Conservation (phyloP, 2,113 vertebrate genomes). For the Misgurnus anguillicaudatus region DNA sequence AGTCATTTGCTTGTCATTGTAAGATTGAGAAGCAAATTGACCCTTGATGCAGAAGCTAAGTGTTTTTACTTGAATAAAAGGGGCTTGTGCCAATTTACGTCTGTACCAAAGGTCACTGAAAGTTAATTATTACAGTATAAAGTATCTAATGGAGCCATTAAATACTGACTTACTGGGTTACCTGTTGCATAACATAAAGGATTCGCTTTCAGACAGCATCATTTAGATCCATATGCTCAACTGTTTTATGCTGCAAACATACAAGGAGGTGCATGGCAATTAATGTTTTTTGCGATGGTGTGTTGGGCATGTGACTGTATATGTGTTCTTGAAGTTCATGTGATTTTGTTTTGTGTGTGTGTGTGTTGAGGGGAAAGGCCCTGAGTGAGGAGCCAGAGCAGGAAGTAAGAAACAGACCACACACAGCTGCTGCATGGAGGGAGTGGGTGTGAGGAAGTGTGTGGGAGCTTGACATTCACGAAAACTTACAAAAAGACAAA, state of each 20-base stretch:
- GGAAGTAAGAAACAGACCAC: constrained; percentile 59
- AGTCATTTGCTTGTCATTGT: background rate
- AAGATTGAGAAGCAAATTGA: background rate
- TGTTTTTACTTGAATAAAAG: constrained; percentile 8
- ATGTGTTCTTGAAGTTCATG: constrained; percentile 42
- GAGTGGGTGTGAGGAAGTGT: constrained; percentile 62
- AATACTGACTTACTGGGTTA: constrained; percentile 18
- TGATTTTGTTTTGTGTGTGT: constrained; percentile 45
- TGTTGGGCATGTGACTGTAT: constrained; percentile 27
- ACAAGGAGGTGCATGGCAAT: background rate
- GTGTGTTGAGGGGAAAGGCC: constrained; percentile 51
- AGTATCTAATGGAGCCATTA: constrained; percentile 1
- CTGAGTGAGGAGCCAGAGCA: constrained; percentile 55
- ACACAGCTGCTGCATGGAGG: constrained; percentile 60
- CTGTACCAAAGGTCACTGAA: constrained; percentile 44
- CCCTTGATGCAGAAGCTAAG: background rate
- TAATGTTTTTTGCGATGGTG: background rate
- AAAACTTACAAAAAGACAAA: constrained; percentile 48
- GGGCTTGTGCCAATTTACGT: constrained; percentile 11
- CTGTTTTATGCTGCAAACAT: background rate
- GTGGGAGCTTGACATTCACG: constrained; percentile 60
- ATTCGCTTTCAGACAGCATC: background rate
- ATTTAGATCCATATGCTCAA: background rate
- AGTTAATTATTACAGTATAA: constrained; percentile 56
- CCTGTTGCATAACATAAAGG: constrained; percentile 12